These are phyloP conservation scores for Tachyglossus aculeatus DNA, from an alignment of 2,797 vertebrate species.

Conservation along the genomic window DNA sequence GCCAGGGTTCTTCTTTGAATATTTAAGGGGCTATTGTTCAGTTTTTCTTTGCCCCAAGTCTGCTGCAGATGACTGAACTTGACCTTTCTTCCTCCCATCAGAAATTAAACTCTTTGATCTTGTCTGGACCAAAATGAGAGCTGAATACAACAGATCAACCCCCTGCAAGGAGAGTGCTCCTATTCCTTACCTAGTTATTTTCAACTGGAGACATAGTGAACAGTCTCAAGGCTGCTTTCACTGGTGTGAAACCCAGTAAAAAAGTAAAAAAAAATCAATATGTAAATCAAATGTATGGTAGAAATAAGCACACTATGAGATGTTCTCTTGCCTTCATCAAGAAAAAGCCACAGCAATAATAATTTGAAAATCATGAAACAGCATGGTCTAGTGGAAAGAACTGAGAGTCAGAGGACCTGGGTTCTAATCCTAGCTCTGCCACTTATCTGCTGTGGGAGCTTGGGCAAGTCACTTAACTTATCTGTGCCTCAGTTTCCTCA, in stretches of 20 bases:
- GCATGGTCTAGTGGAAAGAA: no score
- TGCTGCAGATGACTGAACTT: conserved; percentile 59
- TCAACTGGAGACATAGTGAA: conserved; percentile 55
- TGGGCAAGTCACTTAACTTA: no score
- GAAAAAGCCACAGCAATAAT: background rate
- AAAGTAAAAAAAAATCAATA: conserved; percentile 29
- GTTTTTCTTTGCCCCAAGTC: conserved; percentile 7
- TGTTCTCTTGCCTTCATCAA: background rate
- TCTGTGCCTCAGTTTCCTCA: no score
- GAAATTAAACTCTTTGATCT: conserved; percentile 75
- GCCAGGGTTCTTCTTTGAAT: conserved; percentile 21
- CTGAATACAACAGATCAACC: conserved; percentile 61
- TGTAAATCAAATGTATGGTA: conserved; percentile 43
- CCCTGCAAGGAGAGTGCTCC: conserved; percentile 44
- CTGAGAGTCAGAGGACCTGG: no score
- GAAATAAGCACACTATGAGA: conserved; percentile 32
- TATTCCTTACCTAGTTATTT: conserved; percentile 57
- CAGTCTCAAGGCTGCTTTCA: conserved; percentile 42
- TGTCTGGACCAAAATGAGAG: conserved; percentile 57
- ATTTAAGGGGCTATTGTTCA: conserved; percentile 37
- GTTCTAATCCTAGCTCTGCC: no score
- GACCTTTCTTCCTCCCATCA: conserved; percentile 59
- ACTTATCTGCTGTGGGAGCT: no score
- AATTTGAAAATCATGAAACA: no score
- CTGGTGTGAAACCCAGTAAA: conserved; percentile 15